Percentiles rank a stretch among this genome's conserved stretches.
Evolutionary conservation across 2,113 vertebrate genomes (phyloP).

Genomic region (Puma concolor): DNA sequence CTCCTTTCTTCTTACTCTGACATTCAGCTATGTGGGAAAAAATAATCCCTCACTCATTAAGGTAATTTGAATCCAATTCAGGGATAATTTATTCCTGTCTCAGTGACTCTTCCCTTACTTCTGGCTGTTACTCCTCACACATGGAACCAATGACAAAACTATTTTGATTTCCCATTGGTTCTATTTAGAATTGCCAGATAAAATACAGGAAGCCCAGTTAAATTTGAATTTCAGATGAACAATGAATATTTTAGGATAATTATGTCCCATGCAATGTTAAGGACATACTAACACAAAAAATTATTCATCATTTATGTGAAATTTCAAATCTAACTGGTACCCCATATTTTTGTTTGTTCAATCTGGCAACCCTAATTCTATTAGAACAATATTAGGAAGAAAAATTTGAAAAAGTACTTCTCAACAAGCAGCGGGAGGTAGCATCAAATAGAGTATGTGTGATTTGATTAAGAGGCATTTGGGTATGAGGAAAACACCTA

Average conservation of each 20-base stretch:
- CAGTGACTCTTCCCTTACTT: neutral
- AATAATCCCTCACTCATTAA: neutral
- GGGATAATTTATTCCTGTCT: slow-evolving; percentile 17
- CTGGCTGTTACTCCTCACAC: neutral
- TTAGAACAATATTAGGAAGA: neutral
- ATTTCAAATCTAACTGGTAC: neutral
- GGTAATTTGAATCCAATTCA: slow-evolving; percentile 12
- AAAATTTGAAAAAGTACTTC: neutral
- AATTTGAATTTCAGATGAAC: neutral
- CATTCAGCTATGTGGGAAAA: neutral
- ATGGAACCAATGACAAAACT: neutral
- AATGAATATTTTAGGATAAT: neutral
- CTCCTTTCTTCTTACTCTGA: neutral
- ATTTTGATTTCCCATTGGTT: neutral
- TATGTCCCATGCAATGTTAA: neutral
- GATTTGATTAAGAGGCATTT: neutral
- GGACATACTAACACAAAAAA: neutral
- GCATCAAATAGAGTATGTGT: neutral
- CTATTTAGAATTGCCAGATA: neutral
- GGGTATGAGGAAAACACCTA: neutral
- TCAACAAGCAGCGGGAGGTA: neutral
- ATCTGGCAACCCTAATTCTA: neutral
- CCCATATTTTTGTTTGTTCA: neutral
- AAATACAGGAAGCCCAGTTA: neutral
- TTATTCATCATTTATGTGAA: neutral